phyloP scores from a whole-genome alignment of 2,888 invertebrate species.

The Horisme vitalbata region DNA sequence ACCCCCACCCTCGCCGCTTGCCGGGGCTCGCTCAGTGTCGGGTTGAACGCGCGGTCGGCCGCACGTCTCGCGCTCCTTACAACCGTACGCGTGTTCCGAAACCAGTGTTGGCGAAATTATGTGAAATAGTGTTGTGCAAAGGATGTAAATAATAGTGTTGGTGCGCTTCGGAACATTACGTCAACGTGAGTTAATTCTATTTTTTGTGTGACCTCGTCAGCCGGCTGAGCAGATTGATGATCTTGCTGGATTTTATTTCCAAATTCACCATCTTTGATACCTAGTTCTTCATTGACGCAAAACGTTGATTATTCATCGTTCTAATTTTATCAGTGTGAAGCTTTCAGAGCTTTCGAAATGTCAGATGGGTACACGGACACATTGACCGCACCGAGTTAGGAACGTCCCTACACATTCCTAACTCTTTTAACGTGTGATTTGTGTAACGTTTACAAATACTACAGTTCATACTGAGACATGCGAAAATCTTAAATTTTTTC shows the following conservation, averaged over 20 bases:
- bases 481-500: too few relatives aligned
- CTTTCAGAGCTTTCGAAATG: conserved; percentile 10
- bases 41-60: conserved; percentile 39
- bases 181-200: conserved; percentile 34
- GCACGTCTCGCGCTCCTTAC: conserved; percentile 32
- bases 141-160: conserved; percentile 24
- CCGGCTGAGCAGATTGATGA: conserved; percentile 17
- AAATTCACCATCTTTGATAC: conserved; percentile 1
- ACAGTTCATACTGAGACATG: too few relatives aligned
- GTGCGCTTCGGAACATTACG: conserved; percentile 32
- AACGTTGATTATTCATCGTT: conserved; percentile 3
- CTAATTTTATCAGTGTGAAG: conserved; percentile 16
- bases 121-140: conserved; percentile 26
- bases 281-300: not conserved
- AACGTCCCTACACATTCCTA: not conserved
- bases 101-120: conserved; percentile 17
- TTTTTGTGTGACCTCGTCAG: conserved; percentile 29
- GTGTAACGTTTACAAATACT: not conserved
- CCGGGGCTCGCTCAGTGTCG: conserved; percentile 55
- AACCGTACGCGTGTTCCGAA: conserved; percentile 24
- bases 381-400: not conserved
- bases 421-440: not conserved
- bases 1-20: conserved; percentile 35
- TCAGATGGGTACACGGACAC: conserved; percentile 8
- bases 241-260: conserved; percentile 8